Evolutionary conservation across 2,113 vertebrate species (phyloP).

Genomic region (Genyomyrus donnyi): DNA sequence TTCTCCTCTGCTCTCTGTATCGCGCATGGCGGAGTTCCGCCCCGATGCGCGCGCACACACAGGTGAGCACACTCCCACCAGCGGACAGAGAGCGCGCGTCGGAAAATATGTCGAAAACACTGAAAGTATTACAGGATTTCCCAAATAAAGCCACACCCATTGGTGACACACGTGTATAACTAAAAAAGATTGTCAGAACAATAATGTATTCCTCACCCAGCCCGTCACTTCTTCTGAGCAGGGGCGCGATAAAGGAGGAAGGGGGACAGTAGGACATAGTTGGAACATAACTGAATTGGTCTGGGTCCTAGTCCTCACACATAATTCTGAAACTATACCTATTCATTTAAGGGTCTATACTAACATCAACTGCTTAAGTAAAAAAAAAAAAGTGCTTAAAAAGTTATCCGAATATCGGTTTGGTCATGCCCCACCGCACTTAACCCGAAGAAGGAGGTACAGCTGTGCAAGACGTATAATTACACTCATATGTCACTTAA

Average conservation of each 20-base stretch:
- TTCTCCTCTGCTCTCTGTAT: no score
- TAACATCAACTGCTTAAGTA: not conserved
- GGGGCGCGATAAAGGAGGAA: not conserved
- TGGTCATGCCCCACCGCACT: not conserved
- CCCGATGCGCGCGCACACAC: no score
- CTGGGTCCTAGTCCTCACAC: not conserved
- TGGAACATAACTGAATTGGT: not conserved
- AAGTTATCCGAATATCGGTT: not conserved
- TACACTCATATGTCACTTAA: no score
- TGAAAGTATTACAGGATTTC: not conserved
- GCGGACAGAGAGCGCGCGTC: no score
- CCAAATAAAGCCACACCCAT: not conserved
- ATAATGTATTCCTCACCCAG: not conserved
- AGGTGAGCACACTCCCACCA: no score
- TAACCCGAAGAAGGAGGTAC: not conserved
- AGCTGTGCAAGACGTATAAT: no score
- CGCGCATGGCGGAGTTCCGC: no score
- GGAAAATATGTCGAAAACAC: no score
- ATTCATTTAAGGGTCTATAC: not conserved
- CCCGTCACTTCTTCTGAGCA: not conserved
- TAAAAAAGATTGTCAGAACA: not conserved
- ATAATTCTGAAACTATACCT: not conserved
- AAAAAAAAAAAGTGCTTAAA: not conserved
- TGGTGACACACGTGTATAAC: not conserved
- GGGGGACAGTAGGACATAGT: not conserved